These are phyloP conservation scores for Alexandromys fortis DNA, from an alignment of 2,113 vertebrate species.

Conservation along the genomic window DNA sequence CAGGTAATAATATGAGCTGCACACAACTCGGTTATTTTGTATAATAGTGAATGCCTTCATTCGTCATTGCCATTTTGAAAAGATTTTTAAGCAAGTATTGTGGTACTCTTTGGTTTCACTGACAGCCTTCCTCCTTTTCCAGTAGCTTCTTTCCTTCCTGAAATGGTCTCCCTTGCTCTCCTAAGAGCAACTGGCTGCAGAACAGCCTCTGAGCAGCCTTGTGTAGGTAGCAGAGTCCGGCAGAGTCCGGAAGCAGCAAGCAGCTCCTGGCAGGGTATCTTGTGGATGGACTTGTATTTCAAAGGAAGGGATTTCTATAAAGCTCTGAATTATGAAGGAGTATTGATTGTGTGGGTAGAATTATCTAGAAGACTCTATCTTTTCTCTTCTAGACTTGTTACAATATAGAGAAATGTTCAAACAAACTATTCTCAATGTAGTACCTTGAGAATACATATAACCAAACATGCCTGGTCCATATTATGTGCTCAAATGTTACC, in stretches of 20 bases:
- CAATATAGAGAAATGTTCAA: background rate
- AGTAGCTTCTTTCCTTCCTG: background rate
- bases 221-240: background rate
- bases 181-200: background rate
- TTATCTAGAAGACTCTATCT: slow-evolving; percentile 28
- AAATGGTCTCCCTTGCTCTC: background rate
- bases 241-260: background rate
- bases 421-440: background rate
- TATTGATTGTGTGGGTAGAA: slow-evolving; percentile 64
- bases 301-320: slow-evolving; percentile 68
- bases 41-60: background rate
- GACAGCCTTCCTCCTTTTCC: background rate
- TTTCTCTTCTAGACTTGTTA: slow-evolving; percentile 8
- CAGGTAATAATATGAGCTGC: fast-evolving
- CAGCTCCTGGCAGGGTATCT: background rate
- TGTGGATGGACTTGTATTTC: background rate
- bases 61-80: background rate
- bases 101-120: background rate
- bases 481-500: background rate
- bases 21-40: background rate
- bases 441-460: background rate
- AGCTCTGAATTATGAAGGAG: slow-evolving; percentile 70
- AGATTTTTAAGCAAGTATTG: background rate
- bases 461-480: background rate
- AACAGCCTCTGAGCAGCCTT: too few relatives aligned